Evolutionary conservation across 2,113 vertebrate genomes (phyloP).

Genomic region (Hyla sarda): DNA sequence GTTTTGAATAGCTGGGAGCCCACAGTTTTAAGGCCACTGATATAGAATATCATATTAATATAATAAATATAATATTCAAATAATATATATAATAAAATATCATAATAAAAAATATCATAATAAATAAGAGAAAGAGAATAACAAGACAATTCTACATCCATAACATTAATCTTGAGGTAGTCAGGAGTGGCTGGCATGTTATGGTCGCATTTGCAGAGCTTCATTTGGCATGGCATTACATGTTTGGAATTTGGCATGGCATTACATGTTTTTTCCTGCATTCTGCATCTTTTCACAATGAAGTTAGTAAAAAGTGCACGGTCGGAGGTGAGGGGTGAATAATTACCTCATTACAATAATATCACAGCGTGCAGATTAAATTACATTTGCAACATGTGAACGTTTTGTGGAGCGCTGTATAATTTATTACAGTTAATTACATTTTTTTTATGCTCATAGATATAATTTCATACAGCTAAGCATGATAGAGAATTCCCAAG

Average conservation of each 20-base stretch:
- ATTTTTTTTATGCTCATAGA: background rate
- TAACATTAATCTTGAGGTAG: background rate
- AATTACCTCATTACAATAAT: background rate
- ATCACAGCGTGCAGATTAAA: background rate
- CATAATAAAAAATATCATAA: no score
- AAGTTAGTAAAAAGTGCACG: background rate
- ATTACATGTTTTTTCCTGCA: background rate
- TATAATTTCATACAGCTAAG: background rate
- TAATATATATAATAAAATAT: no score
- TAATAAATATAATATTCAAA: no score
- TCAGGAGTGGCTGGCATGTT: background rate
- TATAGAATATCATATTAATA: no score
- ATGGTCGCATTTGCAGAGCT: background rate
- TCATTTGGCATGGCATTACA: constrained; percentile 2
- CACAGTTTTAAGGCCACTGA: no score
- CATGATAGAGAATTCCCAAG: background rate
- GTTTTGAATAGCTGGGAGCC: no score
- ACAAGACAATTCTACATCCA: background rate
- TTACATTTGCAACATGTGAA: background rate
- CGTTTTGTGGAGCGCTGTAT: background rate
- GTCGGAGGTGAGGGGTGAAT: background rate
- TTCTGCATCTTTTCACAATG: background rate
- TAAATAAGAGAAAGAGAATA: background rate
- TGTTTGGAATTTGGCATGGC: background rate
- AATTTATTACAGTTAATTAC: background rate